These are phyloP conservation scores for Eunapius fragilis DNA, from an alignment of 37 sponge, comb jelly and placozoan species.

Conservation along the genomic window DNA sequence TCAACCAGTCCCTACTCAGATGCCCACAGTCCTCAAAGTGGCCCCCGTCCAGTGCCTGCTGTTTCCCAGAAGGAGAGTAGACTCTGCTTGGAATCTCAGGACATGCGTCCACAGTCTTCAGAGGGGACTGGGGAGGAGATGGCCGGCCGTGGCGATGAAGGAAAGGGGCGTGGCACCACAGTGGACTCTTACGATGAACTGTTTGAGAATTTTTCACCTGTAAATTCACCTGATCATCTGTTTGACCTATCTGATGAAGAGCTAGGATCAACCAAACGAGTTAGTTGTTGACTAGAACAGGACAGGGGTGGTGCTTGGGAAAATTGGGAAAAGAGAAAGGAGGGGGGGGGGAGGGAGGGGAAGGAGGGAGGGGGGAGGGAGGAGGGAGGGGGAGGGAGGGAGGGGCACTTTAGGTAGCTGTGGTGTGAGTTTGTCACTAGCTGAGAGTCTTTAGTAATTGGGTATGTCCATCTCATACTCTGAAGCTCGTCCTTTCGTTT, in stretches of 20 bases:
- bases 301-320: not conserved
- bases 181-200: slow-evolving; percentile 47
- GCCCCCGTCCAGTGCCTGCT: not conserved
- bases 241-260: slow-evolving; percentile 88
- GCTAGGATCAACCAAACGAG: slow-evolving; percentile 45
- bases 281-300: slow-evolving; percentile 6
- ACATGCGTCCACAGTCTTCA: not conserved
- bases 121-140: slow-evolving; percentile 23
- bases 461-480: not conserved
- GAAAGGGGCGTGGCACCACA: not conserved
- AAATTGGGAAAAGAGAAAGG: too few species aligned
- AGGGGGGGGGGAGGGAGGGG: not conserved
- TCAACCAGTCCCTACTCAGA: slow-evolving; percentile 21
- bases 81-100: not conserved
- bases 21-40: not conserved
- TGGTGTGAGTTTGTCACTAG: not conserved
- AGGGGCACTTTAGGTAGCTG: not conserved
- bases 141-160: not conserved
- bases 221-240: slow-evolving; percentile 77
- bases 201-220: slow-evolving; percentile 87
- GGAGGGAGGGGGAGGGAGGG: not conserved
- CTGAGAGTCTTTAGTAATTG: not conserved
- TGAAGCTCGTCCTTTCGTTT: slow-evolving; percentile 1
- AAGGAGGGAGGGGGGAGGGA: not conserved
- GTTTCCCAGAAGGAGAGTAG: not conserved